Percentiles rank a stretch among this genome's conserved stretches.
Evolutionary conservation across 2,888 invertebrate species (phyloP).

Genomic region (Eristalis intricaria): DNA sequence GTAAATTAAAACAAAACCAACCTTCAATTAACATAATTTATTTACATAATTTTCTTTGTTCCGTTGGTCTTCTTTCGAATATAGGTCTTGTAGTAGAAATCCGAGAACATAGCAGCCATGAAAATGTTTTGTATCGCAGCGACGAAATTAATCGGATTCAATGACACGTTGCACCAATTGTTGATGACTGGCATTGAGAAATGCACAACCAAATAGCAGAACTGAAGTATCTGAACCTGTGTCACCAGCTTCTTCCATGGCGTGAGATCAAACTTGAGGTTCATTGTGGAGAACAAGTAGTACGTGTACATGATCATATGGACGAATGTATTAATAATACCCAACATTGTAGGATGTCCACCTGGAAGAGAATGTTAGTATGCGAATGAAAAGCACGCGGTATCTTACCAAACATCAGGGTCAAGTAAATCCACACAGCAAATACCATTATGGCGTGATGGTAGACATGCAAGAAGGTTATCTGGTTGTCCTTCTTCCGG

Average conservation of each 20-base stretch:
- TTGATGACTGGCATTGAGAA: constrained; percentile 78
- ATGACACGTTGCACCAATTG: constrained; percentile 68
- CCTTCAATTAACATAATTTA: constrained; percentile 12
- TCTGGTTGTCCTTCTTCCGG: constrained; percentile 88
- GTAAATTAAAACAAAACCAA: neutral
- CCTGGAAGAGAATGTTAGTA: constrained; percentile 79
- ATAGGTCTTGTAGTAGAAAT: constrained; percentile 76
- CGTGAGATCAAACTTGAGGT: constrained; percentile 86
- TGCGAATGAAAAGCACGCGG: constrained; percentile 79
- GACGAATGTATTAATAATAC: constrained; percentile 87
- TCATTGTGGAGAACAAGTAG: constrained; percentile 86
- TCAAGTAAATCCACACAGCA: constrained; percentile 84
- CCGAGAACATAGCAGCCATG: constrained; percentile 74
- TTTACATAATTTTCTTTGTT: constrained; percentile 21
- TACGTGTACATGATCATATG: constrained; percentile 91
- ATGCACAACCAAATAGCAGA: constrained; percentile 83
- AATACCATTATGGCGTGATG: constrained; percentile 90
- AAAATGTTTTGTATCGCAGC: constrained; percentile 73
- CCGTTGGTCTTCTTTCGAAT: constrained; percentile 59
- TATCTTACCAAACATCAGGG: constrained; percentile 82
- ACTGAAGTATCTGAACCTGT: constrained; percentile 89
- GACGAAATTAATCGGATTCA: constrained; percentile 23
- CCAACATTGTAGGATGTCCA: constrained; percentile 86
- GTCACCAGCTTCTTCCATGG: constrained; percentile 91
- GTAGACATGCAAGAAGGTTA: constrained; percentile 90